A percentile compares a stretch with the other conserved stretches of the same genome.
These are phyloP conservation scores for Cephus spinipes DNA, from an alignment of 2,888 invertebrate genomes.

Conservation along the genomic window DNA sequence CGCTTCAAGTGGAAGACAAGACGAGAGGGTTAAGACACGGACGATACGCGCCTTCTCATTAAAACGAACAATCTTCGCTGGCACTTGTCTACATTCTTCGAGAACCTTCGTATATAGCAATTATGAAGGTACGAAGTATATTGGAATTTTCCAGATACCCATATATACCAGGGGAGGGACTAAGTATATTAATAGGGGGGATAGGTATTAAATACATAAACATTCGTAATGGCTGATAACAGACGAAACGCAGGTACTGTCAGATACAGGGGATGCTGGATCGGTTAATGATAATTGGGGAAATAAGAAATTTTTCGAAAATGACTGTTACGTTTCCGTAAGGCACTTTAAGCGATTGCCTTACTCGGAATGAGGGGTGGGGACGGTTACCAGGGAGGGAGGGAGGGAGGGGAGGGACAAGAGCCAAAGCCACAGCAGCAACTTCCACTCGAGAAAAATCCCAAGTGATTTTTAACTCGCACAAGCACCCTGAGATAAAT, in stretches of 20 bases:
- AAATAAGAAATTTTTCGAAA: too few relatives aligned
- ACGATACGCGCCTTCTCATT: conserved; percentile 25
- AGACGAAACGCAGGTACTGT: neutral
- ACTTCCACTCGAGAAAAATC: conserved; percentile 4
- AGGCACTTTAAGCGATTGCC: neutral
- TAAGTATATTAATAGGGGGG: too few relatives aligned
- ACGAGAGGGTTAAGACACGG: neutral
- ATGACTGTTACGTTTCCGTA: too few relatives aligned
- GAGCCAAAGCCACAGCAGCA: neutral
- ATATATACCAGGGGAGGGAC: too few relatives aligned
- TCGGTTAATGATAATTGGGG: too few relatives aligned
- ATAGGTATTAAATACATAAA: neutral
- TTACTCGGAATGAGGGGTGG: neutral
- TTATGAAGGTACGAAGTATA: neutral
- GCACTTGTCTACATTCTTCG: neutral
- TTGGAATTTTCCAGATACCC: neutral
- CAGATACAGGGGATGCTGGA: too few relatives aligned
- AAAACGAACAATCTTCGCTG: conserved; percentile 31
- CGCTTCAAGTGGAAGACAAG: neutral
- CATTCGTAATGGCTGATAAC: neutral
- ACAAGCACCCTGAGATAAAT: neutral
- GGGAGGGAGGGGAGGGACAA: conserved; percentile 4
- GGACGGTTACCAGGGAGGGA: neutral
- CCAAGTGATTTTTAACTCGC: conserved; percentile 8
- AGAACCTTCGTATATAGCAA: neutral